Evolutionary conservation across 2,113 vertebrate species (phyloP).

Genomic region (Kryptolebias marmoratus): DNA sequence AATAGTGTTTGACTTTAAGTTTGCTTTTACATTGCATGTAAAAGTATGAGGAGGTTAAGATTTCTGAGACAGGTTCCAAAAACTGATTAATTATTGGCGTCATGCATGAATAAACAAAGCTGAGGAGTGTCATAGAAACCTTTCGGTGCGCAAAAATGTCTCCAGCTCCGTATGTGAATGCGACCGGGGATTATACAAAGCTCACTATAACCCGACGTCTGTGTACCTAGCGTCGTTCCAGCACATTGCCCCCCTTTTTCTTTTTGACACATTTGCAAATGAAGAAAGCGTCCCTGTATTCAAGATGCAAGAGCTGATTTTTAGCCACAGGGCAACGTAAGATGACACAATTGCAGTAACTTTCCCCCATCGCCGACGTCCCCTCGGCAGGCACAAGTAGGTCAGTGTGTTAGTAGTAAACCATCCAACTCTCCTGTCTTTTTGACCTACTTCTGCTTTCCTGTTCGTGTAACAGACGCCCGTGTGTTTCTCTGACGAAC

Average conservation of each 20-base stretch:
- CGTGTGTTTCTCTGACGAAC: slow-evolving; percentile 1
- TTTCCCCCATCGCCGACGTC: not conserved
- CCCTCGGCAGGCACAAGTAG: slow-evolving; percentile 77
- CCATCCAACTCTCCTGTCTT: slow-evolving; percentile 70
- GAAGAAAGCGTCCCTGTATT: not conserved
- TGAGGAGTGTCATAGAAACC: no score
- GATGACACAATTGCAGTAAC: slow-evolving; percentile 23
- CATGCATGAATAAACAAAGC: no score
- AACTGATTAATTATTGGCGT: not conserved
- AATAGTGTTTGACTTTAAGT: no score
- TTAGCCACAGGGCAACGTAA: not conserved
- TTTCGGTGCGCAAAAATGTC: no score
- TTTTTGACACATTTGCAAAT: not conserved
- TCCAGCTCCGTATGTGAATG: no score
- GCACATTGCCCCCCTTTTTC: not conserved
- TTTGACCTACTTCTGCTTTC: slow-evolving; percentile 83
- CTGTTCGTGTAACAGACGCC: slow-evolving; percentile 5
- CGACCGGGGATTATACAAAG: no score
- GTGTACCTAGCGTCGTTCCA: not conserved
- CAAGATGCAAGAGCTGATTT: not conserved
- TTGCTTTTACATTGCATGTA: no score
- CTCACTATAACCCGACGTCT: no score
- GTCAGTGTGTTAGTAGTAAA: slow-evolving; percentile 86
- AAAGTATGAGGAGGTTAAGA: not conserved
- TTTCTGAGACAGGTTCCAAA: not conserved